Evolutionary conservation across 2,797 vertebrate species (phyloP), one percentile per base, ranked within the genome.

Genomic region (Halcyon smyrnensis): DNA sequence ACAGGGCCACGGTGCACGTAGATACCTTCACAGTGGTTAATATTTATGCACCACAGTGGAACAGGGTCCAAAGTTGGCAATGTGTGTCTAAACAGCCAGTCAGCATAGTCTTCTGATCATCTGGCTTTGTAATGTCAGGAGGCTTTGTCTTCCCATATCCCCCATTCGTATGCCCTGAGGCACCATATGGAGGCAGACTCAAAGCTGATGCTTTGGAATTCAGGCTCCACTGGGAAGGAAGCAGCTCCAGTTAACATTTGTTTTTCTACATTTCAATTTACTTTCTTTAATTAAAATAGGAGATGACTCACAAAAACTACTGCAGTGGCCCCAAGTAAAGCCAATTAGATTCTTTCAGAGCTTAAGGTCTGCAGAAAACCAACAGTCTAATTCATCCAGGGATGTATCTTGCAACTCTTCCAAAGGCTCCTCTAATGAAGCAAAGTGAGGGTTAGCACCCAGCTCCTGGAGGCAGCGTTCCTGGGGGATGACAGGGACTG

Each of bases 141-240:
- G 60, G 30, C 17, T 82, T 86, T 32, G 28, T 32, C 8, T 1
- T 62, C 46, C 85, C 32, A 8, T 12, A 27, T 6, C 1, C 1
- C 28, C 32, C 4, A 1, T 53, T 45, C 1, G 0, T 36, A 28
- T 0, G 1, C n/a, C 64, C 34, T 0, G 0, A 43, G 43, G 30
- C 46, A 56, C n/a, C 16, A 8, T 12, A 27, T 0, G 0, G 37
- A 87, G 50, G 27, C 56, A 89, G 43, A 43, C 30, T 70, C 46
- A 45, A 56, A 73, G 71, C 25, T 70, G 60, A 91, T 86, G 18
- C 76, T 89, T 68, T 78, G 74, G 53, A 78, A 88, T 83, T 70
- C 57, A 51, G 57, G 27, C 28, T 78, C 32, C 21, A 53, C 36
- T 71, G 48, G 73, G 20, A 86, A 91, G 32, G 28, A 78, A 75